Evolutionary conservation across 2,797 vertebrate species (phyloP).

Genomic region (Fistularia tabacaria): DNA sequence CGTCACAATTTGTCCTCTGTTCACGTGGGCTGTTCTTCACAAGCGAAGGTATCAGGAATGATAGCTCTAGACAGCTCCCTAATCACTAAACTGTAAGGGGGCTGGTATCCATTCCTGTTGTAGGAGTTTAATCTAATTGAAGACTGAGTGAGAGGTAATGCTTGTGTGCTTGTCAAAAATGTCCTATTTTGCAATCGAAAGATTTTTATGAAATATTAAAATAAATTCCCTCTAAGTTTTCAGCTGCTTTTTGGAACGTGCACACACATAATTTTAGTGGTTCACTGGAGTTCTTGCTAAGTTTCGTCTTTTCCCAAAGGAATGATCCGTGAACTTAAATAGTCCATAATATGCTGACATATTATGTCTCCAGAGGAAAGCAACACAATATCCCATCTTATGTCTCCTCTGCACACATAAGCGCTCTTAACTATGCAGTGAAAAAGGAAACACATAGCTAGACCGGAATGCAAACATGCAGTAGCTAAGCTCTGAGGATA

Average conservation of each 20-base stretch:
- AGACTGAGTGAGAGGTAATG: too few relatives aligned
- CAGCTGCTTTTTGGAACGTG: background rate
- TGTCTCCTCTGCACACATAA: conserved; percentile 34
- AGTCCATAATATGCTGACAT: conserved; percentile 20
- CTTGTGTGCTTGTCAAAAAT: too few relatives aligned
- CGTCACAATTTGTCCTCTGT: conserved; percentile 37
- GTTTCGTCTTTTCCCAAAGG: conserved; percentile 40
- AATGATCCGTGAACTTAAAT: conserved; percentile 27
- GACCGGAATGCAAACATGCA: conserved; percentile 17
- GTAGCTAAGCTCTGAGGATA: conserved; percentile 59
- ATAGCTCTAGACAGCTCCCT: conserved; percentile 40
- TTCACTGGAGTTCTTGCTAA: conserved; percentile 16
- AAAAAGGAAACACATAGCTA: conserved; percentile 20
- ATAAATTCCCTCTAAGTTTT: conserved; percentile 26
- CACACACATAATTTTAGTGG: conserved; percentile 9
- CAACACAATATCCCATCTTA: conserved; percentile 45
- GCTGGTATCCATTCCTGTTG: too few relatives aligned
- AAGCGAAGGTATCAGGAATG: conserved; percentile 29
- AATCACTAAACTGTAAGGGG: too few relatives aligned
- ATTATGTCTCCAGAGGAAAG: conserved; percentile 49
- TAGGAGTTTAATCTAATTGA: too few relatives aligned
- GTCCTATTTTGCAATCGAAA: too few relatives aligned
- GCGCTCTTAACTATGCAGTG: background rate
- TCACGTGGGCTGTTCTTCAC: conserved; percentile 31
- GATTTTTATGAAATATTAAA: conserved; percentile 42